Evolutionary conservation across 2,888 invertebrate genomes (phyloP).

Genomic region (Hirtodrosophila alboralis): DNA sequence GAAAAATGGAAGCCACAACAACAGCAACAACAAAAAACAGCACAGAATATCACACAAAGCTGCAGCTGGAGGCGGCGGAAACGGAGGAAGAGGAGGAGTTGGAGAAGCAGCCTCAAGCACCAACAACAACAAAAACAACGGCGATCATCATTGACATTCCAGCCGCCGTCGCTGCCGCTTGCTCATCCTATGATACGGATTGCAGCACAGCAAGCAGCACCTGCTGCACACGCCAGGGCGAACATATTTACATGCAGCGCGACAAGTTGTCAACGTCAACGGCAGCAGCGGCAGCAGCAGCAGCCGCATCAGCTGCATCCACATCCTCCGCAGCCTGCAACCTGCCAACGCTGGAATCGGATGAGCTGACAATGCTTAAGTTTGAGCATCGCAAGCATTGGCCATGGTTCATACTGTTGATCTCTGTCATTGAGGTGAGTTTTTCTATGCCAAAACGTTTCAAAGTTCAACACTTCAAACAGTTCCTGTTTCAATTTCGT

Average conservation of each 20-base stretch:
- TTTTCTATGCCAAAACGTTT: not conserved
- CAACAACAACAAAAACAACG: slow-evolving; percentile 20
- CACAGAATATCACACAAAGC: slow-evolving; percentile 57
- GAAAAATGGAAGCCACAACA: slow-evolving; percentile 60
- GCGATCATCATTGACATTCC: slow-evolving; percentile 82
- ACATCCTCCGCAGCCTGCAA: slow-evolving; percentile 24
- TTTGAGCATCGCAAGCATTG: slow-evolving; percentile 78
- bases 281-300: slow-evolving; percentile 10
- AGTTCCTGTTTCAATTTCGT: slow-evolving; percentile 19
- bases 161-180: slow-evolving; percentile 43
- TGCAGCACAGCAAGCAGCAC: slow-evolving; percentile 82
- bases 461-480: too few species aligned
- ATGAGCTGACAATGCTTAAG: slow-evolving; percentile 70
- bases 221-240: slow-evolving; percentile 81
- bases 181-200: slow-evolving; percentile 80
- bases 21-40: slow-evolving; percentile 38
- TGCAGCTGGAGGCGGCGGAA: slow-evolving; percentile 53
- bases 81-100: slow-evolving; percentile 15
- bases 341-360: slow-evolving; percentile 42
- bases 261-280: slow-evolving; percentile 37
- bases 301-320: slow-evolving; percentile 20
- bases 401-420: slow-evolving; percentile 81
- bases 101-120: slow-evolving; percentile 14
- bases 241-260: slow-evolving; percentile 81
- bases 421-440: slow-evolving; percentile 82